Conservation (phyloP, 2,888 invertebrate genomes). For the Philonicus albiceps region DNA sequence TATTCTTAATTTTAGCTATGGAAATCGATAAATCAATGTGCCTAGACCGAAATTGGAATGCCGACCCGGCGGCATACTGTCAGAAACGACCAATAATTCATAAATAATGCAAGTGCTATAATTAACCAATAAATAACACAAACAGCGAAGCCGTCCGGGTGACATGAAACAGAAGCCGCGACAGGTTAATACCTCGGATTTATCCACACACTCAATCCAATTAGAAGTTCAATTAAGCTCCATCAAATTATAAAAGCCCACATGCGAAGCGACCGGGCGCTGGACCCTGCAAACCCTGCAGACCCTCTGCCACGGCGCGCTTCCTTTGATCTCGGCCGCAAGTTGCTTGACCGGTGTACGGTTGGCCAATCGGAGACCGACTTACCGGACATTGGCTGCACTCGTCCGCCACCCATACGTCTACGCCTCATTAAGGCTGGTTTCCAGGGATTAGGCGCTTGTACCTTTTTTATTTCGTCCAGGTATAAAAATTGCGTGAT, state of each 20-base stretch:
- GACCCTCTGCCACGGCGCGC: conserved; percentile 16
- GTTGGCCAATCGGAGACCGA: not conserved
- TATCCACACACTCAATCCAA: conserved; percentile 39
- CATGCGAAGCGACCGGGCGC: conserved; percentile 9
- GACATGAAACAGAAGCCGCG: conserved; percentile 39
- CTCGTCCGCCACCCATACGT: not conserved
- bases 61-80: not conserved
- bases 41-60: not conserved
- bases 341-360: conserved; percentile 1
- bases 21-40: not conserved
- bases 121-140: conserved; percentile 27
- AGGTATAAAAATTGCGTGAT: conserved; percentile 24
- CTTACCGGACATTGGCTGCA: conserved; percentile 39
- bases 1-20: not conserved
- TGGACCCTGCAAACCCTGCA: conserved; percentile 17
- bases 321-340: conserved; percentile 10
- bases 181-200: conserved; percentile 35
- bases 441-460: not conserved
- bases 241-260: conserved; percentile 36
- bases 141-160: conserved; percentile 13
- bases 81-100: conserved; percentile 3
- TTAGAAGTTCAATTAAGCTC: conserved; percentile 40
- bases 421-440: conserved; percentile 41
- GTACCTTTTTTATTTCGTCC: not conserved
- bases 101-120: conserved; percentile 26